Conservation (phyloP, 2,888 invertebrate species). For the Pollenia angustigena region DNA sequence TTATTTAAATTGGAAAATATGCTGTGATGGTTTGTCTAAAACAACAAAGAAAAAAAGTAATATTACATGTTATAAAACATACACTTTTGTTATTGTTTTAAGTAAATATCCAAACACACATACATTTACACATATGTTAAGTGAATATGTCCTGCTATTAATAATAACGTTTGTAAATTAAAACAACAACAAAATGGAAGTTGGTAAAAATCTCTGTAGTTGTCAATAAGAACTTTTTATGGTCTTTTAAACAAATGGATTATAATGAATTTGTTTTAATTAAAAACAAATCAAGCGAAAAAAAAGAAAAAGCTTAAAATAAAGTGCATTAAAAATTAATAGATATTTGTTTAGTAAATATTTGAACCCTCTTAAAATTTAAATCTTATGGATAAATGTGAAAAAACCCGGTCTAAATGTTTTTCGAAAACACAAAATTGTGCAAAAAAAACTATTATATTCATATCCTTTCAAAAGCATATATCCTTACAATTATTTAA, state of each 20-base stretch:
- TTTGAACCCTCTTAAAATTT: no score
- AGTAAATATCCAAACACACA: not conserved
- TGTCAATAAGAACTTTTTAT: constrained; percentile 25
- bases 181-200: constrained; percentile 10
- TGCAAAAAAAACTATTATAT: no score
- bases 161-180: constrained; percentile 29
- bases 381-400: no score
- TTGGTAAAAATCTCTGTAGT: constrained; percentile 16
- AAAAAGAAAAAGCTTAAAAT: not conserved
- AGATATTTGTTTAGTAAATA: no score
- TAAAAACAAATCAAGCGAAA: not conserved
- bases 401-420: no score
- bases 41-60: constrained; percentile 38
- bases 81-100: constrained; percentile 9
- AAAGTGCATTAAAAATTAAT: no score
- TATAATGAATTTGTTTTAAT: constrained; percentile 33
- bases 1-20: constrained; percentile 55
- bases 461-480: no score
- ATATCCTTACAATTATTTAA: no score
- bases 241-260: not conserved
- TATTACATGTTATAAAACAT: constrained; percentile 46
- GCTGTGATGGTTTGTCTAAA: constrained; percentile 21
- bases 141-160: constrained; percentile 5
- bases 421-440: no score
- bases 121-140: not conserved